Evolutionary conservation across 2,888 invertebrate species (phyloP).

Genomic region (Holacanthella duospinosa): DNA sequence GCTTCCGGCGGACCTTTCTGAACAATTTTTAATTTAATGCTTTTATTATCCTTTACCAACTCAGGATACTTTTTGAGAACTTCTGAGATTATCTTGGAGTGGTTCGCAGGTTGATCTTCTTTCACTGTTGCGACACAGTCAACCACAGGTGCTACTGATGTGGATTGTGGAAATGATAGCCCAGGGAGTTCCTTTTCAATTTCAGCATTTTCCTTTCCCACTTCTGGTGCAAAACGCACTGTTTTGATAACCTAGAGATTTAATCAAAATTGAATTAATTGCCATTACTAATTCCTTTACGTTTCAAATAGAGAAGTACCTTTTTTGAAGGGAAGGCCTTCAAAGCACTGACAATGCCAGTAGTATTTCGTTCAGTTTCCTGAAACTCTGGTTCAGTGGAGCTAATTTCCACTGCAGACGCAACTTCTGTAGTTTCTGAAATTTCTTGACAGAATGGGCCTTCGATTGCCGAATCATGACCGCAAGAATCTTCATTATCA

Average conservation of each 20-base stretch:
- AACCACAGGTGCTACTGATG: background rate
- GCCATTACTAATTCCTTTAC: too few species aligned
- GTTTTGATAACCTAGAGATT: slow-evolving; percentile 40
- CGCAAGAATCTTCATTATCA: too few species aligned
- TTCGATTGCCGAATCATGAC: too few species aligned
- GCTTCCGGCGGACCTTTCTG: slow-evolving; percentile 42
- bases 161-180: slow-evolving; percentile 19
- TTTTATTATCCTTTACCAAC: slow-evolving; percentile 73
- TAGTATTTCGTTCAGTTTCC: too few species aligned
- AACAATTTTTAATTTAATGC: slow-evolving; percentile 73
- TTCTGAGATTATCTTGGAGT: slow-evolving; percentile 77
- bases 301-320: too few species aligned
- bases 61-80: slow-evolving; percentile 80
- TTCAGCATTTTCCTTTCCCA: slow-evolving; percentile 46
- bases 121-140: background rate
- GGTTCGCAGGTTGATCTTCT: slow-evolving; percentile 45
- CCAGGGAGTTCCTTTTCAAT: slow-evolving; percentile 45
- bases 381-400: background rate
- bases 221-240: slow-evolving; percentile 51
- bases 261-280: background rate
- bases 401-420: slow-evolving; percentile 17
- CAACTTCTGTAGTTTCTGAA: slow-evolving; percentile 18
- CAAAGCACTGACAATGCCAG: too few species aligned
- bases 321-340: background rate
- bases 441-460: slow-evolving; percentile 2